Conservation (phyloP, 2,888 invertebrate species). For the Acanthosepion esculentum region DNA sequence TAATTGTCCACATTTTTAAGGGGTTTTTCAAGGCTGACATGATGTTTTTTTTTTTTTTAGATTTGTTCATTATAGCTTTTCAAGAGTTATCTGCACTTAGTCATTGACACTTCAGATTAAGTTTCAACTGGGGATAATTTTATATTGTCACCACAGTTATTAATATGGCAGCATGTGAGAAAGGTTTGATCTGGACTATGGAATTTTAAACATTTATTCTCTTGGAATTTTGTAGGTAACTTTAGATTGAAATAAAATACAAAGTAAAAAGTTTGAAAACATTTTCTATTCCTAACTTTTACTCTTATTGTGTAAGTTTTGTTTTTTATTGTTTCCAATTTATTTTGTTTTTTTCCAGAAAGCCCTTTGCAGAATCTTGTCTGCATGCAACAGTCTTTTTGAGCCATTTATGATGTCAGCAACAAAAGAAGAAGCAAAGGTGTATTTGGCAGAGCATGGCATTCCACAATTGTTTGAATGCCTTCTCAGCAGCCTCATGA, state of each 20-base stretch:
- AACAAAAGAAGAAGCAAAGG: slow-evolving; percentile 65
- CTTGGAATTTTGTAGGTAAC: no score
- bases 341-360: neutral
- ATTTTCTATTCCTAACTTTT: no score
- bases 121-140: neutral
- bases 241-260: no score
- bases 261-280: no score
- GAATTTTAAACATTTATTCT: neutral
- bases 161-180: no score
- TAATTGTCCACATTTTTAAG: no score
- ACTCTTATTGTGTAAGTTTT: no score
- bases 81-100: no score
- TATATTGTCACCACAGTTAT: neutral
- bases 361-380: neutral
- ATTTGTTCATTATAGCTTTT: no score
- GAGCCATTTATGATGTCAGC: slow-evolving; percentile 47
- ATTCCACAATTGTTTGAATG: slow-evolving; percentile 74
- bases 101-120: neutral
- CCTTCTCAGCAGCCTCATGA: slow-evolving; percentile 70
- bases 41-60: no score
- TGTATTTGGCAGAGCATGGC: slow-evolving; percentile 66
- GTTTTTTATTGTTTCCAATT: no score
- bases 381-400: neutral
- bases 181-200: neutral
- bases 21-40: no score